Base-by-base conservation (phyloP, 2,113 vertebrate species). In the Harpagus bidentatus region DNA sequence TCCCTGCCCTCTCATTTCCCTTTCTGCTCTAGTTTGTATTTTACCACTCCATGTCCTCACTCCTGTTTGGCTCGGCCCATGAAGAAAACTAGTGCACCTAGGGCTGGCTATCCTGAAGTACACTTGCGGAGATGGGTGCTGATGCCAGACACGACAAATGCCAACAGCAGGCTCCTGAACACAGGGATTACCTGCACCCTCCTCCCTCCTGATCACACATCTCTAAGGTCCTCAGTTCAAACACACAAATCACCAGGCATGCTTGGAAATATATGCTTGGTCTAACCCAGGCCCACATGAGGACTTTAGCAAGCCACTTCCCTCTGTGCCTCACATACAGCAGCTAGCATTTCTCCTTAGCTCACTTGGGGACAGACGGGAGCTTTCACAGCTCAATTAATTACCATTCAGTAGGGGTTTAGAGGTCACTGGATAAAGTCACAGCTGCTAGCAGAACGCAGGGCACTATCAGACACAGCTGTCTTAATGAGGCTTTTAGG, bases 321-420 rank as follows among this genome's bases (percentile, higher is more conserved):
- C 50, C 87, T 72, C 66, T 0, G 1, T 34, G 67, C 71, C 76
- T 94, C 59, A 18, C 65, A 19, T 1, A 16, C 16, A 81, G 61
- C 52, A 40, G 80, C 81, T 79, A 73, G 80, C 32, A 55, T 5
- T 63, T 67, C 91, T 95, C 83, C 92, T 76, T n/a, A 67, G 61
- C 91, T 95, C 83, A 6, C 77, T 31, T 28, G 36, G 87, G 32
- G 2, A 79, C 55, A 59, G 83, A 83, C 59, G 2, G 45, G 59
- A 88, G 82, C 55, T 96, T 78, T 81, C 82, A 86, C 87, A 96
- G 86, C 92, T 88, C 86, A 89, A 89, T 95, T 95, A 92, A 96
- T 88, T 92, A 92, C 80, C 81, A 67, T 86, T 67, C 91, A 84
- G 70, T 19, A 78, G 70, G 26, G 73, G 61, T 94, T 91, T 86